phyloP scores from a whole-genome alignment of 2,797 vertebrate species.

The Hippoglossus hippoglossus region DNA sequence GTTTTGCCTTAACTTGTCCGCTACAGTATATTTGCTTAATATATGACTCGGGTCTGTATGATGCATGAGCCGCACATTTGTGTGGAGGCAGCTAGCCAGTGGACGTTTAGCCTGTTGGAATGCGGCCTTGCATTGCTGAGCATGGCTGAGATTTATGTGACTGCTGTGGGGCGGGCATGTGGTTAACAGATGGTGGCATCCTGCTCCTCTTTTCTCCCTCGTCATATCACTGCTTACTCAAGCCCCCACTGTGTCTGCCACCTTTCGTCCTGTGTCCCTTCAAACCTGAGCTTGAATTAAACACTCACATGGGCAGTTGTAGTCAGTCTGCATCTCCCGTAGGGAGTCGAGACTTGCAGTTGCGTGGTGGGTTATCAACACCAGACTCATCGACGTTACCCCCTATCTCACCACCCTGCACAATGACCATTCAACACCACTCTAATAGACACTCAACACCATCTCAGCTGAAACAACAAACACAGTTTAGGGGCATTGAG shows the following conservation, averaged over 20 bases:
- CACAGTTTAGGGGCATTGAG: background rate
- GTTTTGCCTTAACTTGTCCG: conserved; percentile 13
- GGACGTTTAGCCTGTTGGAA: conserved; percentile 79
- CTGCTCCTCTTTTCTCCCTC: conserved; percentile 68
- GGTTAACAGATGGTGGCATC: conserved; percentile 88
- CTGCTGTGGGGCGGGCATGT: conserved; percentile 86
- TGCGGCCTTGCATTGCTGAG: conserved; percentile 83
- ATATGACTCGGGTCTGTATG: conserved; percentile 17
- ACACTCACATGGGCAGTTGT: conserved; percentile 7
- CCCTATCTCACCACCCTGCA: conserved; percentile 35
- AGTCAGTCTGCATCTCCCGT: conserved; percentile 7
- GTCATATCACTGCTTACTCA: conserved; percentile 59
- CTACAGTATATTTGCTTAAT: conserved; percentile 12
- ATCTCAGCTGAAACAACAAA: conserved; percentile 34
- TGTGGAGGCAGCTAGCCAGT: conserved; percentile 69
- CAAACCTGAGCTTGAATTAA: conserved; percentile 14
- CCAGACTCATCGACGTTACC: background rate
- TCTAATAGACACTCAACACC: conserved; percentile 34
- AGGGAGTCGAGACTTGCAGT: background rate
- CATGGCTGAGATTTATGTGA: conserved; percentile 85
- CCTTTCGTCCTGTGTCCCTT: conserved; percentile 23
- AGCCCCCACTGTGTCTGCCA: conserved; percentile 27
- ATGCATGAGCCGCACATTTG: conserved; percentile 62
- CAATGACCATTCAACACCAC: conserved; percentile 30
- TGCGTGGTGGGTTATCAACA: conserved; percentile 32